These are phyloP conservation scores for Orthonyx spaldingii DNA, from an alignment of 2,113 vertebrate genomes.

Conservation along the genomic window DNA sequence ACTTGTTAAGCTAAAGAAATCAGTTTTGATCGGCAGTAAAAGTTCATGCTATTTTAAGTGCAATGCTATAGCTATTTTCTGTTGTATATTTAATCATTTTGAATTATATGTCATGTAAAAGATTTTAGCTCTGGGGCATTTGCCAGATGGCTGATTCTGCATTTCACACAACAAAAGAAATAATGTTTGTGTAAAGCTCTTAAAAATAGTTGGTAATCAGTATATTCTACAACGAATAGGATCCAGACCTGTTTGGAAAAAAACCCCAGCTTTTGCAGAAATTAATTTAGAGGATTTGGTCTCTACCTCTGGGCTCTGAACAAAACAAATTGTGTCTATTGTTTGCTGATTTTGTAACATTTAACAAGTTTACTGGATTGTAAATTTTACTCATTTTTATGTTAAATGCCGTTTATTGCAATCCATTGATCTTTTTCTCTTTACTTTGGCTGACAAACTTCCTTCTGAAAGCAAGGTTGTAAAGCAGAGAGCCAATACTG, in stretches of 20 bases:
- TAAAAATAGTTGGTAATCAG: slow-evolving; percentile 75
- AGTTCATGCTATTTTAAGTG: slow-evolving; percentile 67
- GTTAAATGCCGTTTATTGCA: slow-evolving; percentile 27
- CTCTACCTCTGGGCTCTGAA: slow-evolving; percentile 63
- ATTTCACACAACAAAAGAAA: slow-evolving; percentile 72
- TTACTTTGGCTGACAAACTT: slow-evolving; percentile 52
- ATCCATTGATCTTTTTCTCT: slow-evolving; percentile 42
- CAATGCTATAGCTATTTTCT: slow-evolving; percentile 68
- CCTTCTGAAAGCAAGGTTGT: background rate
- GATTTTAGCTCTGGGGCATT: slow-evolving; percentile 73
- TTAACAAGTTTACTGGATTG: slow-evolving; percentile 46
- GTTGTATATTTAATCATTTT: slow-evolving; percentile 75
- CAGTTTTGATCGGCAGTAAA: slow-evolving; percentile 66
- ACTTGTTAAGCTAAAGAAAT: slow-evolving; percentile 62
- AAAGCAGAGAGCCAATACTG: background rate
- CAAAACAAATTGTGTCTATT: slow-evolving; percentile 68
- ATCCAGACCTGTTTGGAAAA: slow-evolving; percentile 70
- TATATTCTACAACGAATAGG: slow-evolving; percentile 69
- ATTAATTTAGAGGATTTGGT: slow-evolving; percentile 64
- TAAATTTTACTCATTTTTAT: slow-evolving; percentile 51
- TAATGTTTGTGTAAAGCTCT: slow-evolving; percentile 74
- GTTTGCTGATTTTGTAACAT: slow-evolving; percentile 56
- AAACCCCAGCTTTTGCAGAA: slow-evolving; percentile 46
- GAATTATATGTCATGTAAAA: slow-evolving; percentile 75
- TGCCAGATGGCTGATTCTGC: slow-evolving; percentile 74